Evolutionary conservation across 2,888 invertebrate species (phyloP), one percentile per base, ranked within the genome.

Genomic region (Myopa tessellatipennis): DNA sequence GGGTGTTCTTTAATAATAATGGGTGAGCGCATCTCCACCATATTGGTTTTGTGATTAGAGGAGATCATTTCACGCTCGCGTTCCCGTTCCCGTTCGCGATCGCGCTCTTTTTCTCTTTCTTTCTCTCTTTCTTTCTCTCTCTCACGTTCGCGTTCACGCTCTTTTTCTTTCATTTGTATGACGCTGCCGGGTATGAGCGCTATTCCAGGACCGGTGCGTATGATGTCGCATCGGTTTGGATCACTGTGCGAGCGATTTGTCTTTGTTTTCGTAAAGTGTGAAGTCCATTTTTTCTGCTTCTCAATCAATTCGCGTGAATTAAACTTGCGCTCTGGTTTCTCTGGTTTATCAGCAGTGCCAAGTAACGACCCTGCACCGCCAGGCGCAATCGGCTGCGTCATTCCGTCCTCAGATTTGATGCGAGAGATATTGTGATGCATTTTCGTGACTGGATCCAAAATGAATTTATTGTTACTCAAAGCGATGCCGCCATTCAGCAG

Each of bases 251-350:
- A 91, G 77, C 92, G 90, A 81, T 90, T 83, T 7, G 93, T 91
- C 82, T 94, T 92, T 73, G 94, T 92, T 90, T 95, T 95, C 79
- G 94, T 94, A 88, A 96, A 97, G 89, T 96, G 96, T 79, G 95
- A 95, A 50, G 96, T 96, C 96, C 96, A 97, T 90, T 96, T 97
- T 86, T 94, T 94, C 87, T 96, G 96, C 85, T 96, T 95, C 89
- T 96, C 96, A 82, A 96, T 96, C 76, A 96, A 90, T 88, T 96
- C 96, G 82, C 95, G 94, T 80, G 95, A 95, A 84, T 93, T 94
- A 84, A 95, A 94, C 85, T 94, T 93, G 77, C 95, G 91, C 87
- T 96, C 96, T 4, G 95, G 95, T 88, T 95, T 95, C 84, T 95
- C 95, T 0, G 95, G 95, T 87, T 95, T 95, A 74, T 92, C 65